Conservation (phyloP, 2,113 vertebrate genomes). For the Pelodiscus sinensis region DNA sequence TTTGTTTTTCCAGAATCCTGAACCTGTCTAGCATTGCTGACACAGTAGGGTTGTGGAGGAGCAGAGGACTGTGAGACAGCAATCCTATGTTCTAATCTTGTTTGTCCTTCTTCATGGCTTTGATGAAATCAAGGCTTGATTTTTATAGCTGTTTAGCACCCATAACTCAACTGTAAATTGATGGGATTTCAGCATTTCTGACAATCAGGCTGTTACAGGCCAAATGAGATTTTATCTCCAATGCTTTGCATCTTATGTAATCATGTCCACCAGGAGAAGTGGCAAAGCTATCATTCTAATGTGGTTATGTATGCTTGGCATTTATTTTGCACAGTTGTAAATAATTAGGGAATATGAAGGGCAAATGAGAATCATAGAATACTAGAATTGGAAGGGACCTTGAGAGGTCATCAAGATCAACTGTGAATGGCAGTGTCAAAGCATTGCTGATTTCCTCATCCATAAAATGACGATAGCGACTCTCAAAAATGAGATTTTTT, state of each 20-base stretch:
- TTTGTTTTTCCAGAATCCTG: background rate
- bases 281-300: background rate
- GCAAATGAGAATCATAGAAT: background rate
- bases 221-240: background rate
- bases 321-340: background rate
- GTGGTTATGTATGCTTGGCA: background rate
- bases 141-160: background rate
- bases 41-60: background rate
- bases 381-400: no score
- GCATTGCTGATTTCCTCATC: background rate
- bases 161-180: background rate
- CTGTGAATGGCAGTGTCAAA: background rate
- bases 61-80: background rate
- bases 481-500: background rate
- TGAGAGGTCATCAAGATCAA: no score
- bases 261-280: background rate
- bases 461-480: background rate
- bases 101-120: background rate
- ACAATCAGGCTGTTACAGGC: background rate
- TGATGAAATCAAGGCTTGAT: background rate
- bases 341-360: background rate
- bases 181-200: background rate
- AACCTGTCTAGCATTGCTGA: background rate
- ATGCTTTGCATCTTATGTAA: background rate
- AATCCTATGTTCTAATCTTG: background rate